Percentiles rank a stretch among this genome's conserved stretches.
Conservation (phyloP, 2,797 vertebrate species). For the Hybognathus amarus region DNA sequence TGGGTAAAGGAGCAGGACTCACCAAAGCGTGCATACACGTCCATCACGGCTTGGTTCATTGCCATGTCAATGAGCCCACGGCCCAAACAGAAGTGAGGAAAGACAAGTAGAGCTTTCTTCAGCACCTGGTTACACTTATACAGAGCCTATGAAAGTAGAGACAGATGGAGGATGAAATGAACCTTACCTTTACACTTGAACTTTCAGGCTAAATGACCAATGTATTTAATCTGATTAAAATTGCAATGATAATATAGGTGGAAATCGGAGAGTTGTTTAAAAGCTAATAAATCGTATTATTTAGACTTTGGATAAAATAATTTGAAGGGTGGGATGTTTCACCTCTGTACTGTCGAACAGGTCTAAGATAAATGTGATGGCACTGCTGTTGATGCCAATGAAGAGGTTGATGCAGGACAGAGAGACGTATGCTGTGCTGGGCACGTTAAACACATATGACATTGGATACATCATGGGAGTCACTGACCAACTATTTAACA, state of each 20-base stretch:
- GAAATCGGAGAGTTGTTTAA: neutral
- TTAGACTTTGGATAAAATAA: conserved; percentile 92
- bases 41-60: conserved; percentile 90
- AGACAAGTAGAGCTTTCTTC: conserved; percentile 85
- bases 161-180: neutral
- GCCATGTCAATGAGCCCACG: conserved; percentile 94
- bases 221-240: conserved; percentile 56
- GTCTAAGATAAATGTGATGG: conserved; percentile 92
- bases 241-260: neutral
- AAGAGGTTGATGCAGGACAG: conserved; percentile 94
- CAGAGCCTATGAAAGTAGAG: conserved; percentile 74
- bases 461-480: conserved; percentile 97
- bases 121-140: conserved; percentile 86
- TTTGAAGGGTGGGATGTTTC: conserved; percentile 80
- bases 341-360: conserved; percentile 89
- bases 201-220: neutral
- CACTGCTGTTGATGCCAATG: conserved; percentile 93
- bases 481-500: conserved; percentile 87
- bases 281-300: neutral
- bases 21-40: conserved; percentile 91
- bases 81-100: conserved; percentile 95
- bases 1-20: conserved; percentile 56
- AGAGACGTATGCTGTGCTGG: conserved; percentile 94
- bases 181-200: neutral
- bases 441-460: conserved; percentile 87